Conservation (phyloP, 1,140 invertebrate species). For the Drosophila arizonae region DNA sequence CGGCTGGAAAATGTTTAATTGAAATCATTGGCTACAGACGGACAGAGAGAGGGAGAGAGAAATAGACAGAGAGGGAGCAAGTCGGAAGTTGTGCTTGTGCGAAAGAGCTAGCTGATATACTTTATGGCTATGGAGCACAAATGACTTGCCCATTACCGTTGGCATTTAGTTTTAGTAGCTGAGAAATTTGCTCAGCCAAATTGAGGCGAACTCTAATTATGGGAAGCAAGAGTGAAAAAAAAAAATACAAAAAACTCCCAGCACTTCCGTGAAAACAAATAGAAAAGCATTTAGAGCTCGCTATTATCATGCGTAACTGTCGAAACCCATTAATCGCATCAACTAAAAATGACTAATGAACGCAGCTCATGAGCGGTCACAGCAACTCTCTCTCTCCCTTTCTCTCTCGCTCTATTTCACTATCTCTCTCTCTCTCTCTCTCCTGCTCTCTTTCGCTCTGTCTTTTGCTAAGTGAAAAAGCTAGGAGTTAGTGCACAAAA, state of each 20-base stretch:
- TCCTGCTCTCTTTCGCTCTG: neutral
- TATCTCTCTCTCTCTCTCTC: neutral
- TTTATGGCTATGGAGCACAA: constrained; percentile 24
- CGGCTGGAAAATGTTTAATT: constrained; percentile 59
- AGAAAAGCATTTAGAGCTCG: constrained; percentile 23
- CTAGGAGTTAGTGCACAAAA: too few species aligned
- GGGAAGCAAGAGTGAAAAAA: constrained; percentile 34
- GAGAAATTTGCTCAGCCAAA: constrained; percentile 71
- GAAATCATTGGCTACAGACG: constrained; percentile 49
- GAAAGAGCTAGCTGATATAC: constrained; percentile 4
- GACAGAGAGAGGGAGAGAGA: neutral
- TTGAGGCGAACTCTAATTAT: constrained; percentile 71
- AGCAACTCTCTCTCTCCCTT: neutral
- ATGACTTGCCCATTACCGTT: constrained; percentile 73
- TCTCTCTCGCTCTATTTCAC: neutral
- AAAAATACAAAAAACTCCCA: constrained; percentile 49
- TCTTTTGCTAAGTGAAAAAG: too few species aligned
- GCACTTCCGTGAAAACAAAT: constrained; percentile 70
- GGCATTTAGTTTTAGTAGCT: constrained; percentile 70
- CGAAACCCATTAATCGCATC: constrained; percentile 76
- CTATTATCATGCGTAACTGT: constrained; percentile 64
- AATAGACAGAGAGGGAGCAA: neutral
- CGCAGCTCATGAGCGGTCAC: constrained; percentile 22
- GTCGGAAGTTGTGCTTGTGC: neutral
- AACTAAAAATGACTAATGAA: constrained; percentile 76